Conservation (phyloP, 2,797 vertebrate genomes). For the Lagodon rhomboides region DNA sequence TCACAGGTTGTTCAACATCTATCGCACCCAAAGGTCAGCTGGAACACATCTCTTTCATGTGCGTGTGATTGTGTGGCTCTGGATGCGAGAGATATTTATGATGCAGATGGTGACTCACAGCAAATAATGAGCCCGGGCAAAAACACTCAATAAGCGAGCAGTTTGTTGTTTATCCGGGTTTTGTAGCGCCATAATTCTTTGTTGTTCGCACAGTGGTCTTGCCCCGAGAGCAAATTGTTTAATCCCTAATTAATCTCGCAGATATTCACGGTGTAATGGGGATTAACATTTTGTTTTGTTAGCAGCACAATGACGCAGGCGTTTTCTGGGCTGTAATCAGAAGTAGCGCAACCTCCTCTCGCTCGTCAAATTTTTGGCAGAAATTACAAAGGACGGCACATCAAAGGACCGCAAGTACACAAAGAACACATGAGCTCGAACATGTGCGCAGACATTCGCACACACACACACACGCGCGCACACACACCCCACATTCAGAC, state of each 20-base stretch:
- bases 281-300: slow-evolving; percentile 83
- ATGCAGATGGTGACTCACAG: slow-evolving; percentile 66
- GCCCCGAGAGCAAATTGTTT: slow-evolving; percentile 68
- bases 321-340: slow-evolving; percentile 67
- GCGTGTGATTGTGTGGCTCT: slow-evolving; percentile 18
- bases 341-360: slow-evolving; percentile 42
- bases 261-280: slow-evolving; percentile 67
- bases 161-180: slow-evolving; percentile 61
- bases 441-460: not conserved
- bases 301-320: slow-evolving; percentile 71
- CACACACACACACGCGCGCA: slow-evolving; percentile 8
- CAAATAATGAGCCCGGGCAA: slow-evolving; percentile 50
- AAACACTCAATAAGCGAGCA: slow-evolving; percentile 30
- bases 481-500: slow-evolving; percentile 21
- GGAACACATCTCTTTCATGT: not conserved
- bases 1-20: not conserved
- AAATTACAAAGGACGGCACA: slow-evolving; percentile 77
- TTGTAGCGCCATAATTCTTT: slow-evolving; percentile 54
- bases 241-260: slow-evolving; percentile 78
- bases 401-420: slow-evolving; percentile 74
- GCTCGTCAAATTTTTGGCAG: slow-evolving; percentile 74
- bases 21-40: not conserved
- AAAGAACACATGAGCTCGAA: slow-evolving; percentile 36
- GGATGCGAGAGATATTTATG: slow-evolving; percentile 44
- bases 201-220: slow-evolving; percentile 58